Base-by-base conservation (phyloP, 2,113 vertebrate species). In the Etheostoma cragini region DNA sequence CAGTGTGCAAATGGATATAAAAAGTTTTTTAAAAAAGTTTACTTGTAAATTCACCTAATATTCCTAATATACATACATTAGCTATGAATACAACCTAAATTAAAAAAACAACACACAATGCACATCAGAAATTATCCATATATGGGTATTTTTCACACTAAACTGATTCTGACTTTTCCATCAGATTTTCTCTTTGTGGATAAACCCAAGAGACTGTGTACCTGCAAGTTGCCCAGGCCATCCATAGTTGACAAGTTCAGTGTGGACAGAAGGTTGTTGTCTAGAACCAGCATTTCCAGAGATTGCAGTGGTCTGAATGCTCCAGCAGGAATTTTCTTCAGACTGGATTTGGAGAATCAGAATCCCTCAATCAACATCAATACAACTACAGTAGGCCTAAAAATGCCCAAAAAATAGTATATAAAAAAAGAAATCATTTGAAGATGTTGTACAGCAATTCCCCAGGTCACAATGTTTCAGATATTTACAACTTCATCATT, bases 251-350 rank as follows among this genome's bases (percentile, higher is more conserved):
- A 81, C 2, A 61, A 21, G 0, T 47, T 91, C 63, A 95, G 54
- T 3, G 89, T 85, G 21, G 88, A 72, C n/a, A 96, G 85, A 24
- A 92, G 76, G 88, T 96, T 96, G 80, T 95, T 95, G 79, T 96
- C 95, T 6, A 96, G 83, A 63, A 96, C 94, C 74, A 96, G 57
- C 92, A 95, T 95, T 84, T 95, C 93, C 81, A 95, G 91, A 33
- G 91, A 89, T 17, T 13, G 63, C 52, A 95, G 69, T 0, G 93
- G 82, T 16, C 60, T 80, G 67, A 96, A 95, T 0, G 72, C 80
- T 57, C 92, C 90, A 67, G 62, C 57, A 17, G 91, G 90, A 54
- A 96, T 11, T 12, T 47, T 91, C 75, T 91, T 94, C 70, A 96
- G 49, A 50, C 88, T 94, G 71, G 14, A 62, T 75, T 45, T 24